Conservation (phyloP, 2,888 invertebrate species). For the Myopa tessellatipennis region DNA sequence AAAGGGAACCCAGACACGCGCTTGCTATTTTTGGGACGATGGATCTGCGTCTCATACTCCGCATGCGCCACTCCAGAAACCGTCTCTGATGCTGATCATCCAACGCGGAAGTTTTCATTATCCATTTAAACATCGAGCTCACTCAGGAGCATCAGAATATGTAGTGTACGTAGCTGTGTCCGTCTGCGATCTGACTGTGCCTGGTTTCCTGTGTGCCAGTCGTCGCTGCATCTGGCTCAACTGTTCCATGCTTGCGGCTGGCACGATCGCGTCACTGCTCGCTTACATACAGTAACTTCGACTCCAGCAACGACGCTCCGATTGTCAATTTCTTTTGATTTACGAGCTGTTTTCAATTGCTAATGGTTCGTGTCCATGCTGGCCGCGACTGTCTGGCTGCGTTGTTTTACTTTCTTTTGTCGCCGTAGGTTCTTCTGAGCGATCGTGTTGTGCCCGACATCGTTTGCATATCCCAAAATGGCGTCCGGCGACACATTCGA, state of each 20-base stretch:
- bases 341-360: conserved; percentile 28
- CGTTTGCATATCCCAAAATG: conserved; percentile 55
- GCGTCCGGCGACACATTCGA: conserved; percentile 61
- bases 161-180: neutral
- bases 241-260: neutral
- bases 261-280: neutral
- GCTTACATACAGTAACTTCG: neutral
- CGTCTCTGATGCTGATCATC: conserved; percentile 1
- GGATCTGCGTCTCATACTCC: neutral
- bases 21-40: conserved; percentile 12
- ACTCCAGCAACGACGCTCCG: neutral
- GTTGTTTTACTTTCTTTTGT: conserved; percentile 28
- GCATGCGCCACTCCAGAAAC: too few species aligned
- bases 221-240: neutral
- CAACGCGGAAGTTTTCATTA: conserved; percentile 21
- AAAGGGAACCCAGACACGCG: neutral
- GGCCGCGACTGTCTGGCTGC: neutral
- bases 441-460: neutral
- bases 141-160: neutral
- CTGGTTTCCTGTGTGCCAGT: neutral
- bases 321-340: conserved; percentile 34
- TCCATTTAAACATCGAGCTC: conserved; percentile 1
- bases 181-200: too few species aligned
- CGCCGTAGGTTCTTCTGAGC: neutral
- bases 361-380: conserved; percentile 20